Base-by-base conservation (phyloP, 2,888 invertebrate species). In the Notodonta ziczac region DNA sequence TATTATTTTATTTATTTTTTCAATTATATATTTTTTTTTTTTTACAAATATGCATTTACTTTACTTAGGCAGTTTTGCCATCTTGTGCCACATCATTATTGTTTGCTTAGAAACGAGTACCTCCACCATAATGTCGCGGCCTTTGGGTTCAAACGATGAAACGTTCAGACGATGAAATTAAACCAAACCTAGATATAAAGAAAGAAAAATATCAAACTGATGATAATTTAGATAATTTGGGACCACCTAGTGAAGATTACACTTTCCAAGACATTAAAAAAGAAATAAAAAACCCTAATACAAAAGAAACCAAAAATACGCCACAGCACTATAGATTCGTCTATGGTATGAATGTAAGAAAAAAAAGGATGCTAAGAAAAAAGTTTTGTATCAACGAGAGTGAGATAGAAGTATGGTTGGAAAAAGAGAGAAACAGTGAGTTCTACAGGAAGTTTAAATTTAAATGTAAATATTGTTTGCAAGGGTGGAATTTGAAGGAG, bases 241-340 rank as follows among this genome's bases (percentile, higher is more conserved):
- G 40, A 58, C 24, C 1, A 40, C n/a, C 8, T 7, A 0, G 13
- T 46, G n/a, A 46, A 4, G 40, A 42, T 0, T 55, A 62, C 0
- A 6, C 54, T 14, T 8, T 46, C 40, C 8, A 6, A 0, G 12
- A 59, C 16, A 39, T 54, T n/a, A 54, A 39, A n/a, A 14, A n/a
- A 44, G 55, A 73, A 58, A 64, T 70, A 39, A 70, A 73, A 73
- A 69, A 63, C 59, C 69, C 67, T 62, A 58, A 46, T 2, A 54
- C 10, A 0, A 46, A 46, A 46, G 46, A n/a, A 46, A 65, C 55
- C 54, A 62, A 55, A 16, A 57, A 50, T 12, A 69, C 69, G 58
- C 12, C 50, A 0, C 13, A 24, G 9, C 63, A 74, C 8, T 72
- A 68, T 12, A 59, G 32, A 62, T 58, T 69, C 32, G 59, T 74